phyloP scores from a whole-genome alignment of 2,888 invertebrate genomes.

The Trimorus sp. region DNA sequence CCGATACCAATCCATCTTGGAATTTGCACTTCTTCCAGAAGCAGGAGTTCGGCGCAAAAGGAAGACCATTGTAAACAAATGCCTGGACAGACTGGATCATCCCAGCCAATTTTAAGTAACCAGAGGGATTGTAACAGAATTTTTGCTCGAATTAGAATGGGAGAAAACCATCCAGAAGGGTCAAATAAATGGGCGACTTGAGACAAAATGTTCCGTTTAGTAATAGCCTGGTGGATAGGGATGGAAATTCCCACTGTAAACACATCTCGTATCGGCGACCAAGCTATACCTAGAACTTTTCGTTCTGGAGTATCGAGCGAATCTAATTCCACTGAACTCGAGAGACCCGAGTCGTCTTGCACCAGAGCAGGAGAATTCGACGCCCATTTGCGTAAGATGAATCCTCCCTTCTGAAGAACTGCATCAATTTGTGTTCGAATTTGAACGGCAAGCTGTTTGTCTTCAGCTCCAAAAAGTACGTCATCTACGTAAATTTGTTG shows the following conservation, averaged over 20 bases:
- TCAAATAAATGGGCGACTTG: no score
- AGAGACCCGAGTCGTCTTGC: not conserved
- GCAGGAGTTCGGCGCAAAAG: no score
- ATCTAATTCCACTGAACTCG: no score
- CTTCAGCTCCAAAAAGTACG: slow-evolving; percentile 2
- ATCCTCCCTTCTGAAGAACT: not conserved
- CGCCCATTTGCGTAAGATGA: not conserved
- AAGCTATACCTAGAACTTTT: not conserved
- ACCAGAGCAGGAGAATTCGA: not conserved
- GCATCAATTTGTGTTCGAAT: not conserved
- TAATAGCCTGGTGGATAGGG: not conserved
- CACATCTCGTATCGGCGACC: not conserved
- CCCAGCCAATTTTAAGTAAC: not conserved
- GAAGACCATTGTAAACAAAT: not conserved
- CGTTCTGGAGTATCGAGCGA: not conserved
- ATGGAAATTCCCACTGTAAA: not conserved
- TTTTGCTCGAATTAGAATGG: slow-evolving; percentile 5
- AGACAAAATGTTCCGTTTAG: slow-evolving; percentile 1
- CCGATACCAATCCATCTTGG: no score
- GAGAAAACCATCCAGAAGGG: slow-evolving; percentile 5
- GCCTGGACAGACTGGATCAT: not conserved
- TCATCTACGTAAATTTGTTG: slow-evolving; percentile 3
- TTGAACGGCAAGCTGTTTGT: not conserved
- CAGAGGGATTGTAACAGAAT: slow-evolving; percentile 4
- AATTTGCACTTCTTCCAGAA: no score